Base-by-base conservation (phyloP, 2,113 vertebrate species). In the Kobus ellipsiprymnus region DNA sequence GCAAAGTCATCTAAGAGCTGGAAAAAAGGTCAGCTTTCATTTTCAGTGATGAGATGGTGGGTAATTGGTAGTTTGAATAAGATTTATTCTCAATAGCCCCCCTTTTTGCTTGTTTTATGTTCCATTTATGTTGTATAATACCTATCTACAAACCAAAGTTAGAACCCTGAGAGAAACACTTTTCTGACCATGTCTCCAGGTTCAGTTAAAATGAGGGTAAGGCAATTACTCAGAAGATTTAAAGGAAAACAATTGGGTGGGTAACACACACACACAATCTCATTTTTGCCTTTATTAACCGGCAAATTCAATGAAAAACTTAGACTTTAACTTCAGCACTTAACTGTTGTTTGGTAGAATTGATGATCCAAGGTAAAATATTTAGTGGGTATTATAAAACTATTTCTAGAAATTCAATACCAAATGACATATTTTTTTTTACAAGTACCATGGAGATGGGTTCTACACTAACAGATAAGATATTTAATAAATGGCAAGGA, bases 111-210 rank as follows among this genome's bases (percentile, higher is more conserved):
- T 96, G 29, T 59, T 92, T 97, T 96, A 80, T 94, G 50, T 96
- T 88, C 52, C 59, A 93, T 86, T 93, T 97, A 40, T 97, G n/a
- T 86, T 97, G 64, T 87, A 21, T 91, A 97, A 97, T 91, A 94
- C 25, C 62, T 83, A 74, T 77, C 57, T 91, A 48, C 46, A 93
- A 92, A 60, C 77, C 96, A 57, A 81, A 91, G 91, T 46, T 89
- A 96, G 94, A 97, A 83, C 14, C 25, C 40, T 25, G 15, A 29
- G 81, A 87, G 91, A 94, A 97, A 94, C 44, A 94, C 7, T 96
- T 93, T 33, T 94, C 82, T 92, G 81, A 21, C 81, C 62, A 13
- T 74, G 40, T 88, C 46, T 95, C 29, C 78, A 89, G 30, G 91
- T 88, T 97, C 86, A 96, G 23, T 94, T 84, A 96, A 91, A 95